Base-by-base conservation (phyloP, 2,113 vertebrate genomes). In the Atractosteus spatula region DNA sequence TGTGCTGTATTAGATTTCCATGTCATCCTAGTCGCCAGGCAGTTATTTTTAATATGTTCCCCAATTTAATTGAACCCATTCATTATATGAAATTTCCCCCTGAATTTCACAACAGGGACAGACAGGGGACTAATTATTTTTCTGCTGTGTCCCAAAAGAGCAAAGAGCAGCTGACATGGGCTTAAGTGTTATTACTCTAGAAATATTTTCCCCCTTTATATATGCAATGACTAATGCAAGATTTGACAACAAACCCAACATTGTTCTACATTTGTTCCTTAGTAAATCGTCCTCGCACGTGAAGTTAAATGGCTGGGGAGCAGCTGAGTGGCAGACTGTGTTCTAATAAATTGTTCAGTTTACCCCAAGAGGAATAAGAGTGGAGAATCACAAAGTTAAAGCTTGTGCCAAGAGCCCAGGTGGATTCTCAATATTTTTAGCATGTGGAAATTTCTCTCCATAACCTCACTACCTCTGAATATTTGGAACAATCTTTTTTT, bases 21-120 rank as follows among this genome's bases (percentile, higher is more conserved):
- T 64, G 54, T 62, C 14, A 68, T 0, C 8, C 74, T 0, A 13
- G 62, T 56, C 71, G 0, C 73, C 0, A 13, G 74, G 62, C 79
- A 71, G 5, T 74, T 70, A 10, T 72, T 69, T 72, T 69, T 68
- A 64, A 69, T 64, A 47, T 29, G 55, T 69, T 69, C 71, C 66
- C 75, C 55, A 78, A 62, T 73, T 71, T 73, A 75, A 83, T 76
- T 71, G 76, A 59, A 74, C 16, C 54, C 75, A 0, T 73, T 82
- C 47, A 79, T 78, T 80, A 61, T 16, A 76, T 56, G 72, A 17
- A 77, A 69, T 0, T 64, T 63, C 56, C 72, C 44, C 14, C 11
- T 54, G 71, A 42, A 0, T 79, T 57, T 13, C 45, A 3, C 64
- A 57, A 47, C 65, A 2, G 66, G 0, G 3, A 45, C 0, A 3